Evolutionary conservation across 2,888 invertebrate species (phyloP), one percentile per base, ranked within the genome.

Genomic region (Oscheius sp.): DNA sequence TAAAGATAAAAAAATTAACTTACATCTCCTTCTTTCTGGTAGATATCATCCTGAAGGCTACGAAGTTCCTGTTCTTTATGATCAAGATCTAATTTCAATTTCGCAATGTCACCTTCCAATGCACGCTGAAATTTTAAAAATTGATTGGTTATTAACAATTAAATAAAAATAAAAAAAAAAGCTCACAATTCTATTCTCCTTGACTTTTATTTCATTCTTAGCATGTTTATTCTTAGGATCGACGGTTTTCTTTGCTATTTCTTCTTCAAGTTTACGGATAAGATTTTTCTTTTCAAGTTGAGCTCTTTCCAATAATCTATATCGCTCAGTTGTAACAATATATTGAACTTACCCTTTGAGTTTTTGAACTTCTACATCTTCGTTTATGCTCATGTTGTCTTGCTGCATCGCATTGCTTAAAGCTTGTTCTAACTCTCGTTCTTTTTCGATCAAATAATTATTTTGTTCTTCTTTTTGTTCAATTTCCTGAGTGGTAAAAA

Each of bases 231-330:
- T 77, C 67, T 74, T 78, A 73, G 69, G 73, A 36, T 88, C 93
- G 91, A 67, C 91, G 91, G 54, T 91, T 92, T 86, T 92, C 94
- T 95, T 91, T 87, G 95, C 94, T 93, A 97, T 93, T 71, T 97
- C 93, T 88, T 97, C 95, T 4, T 95, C 94, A 74, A 98, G 90
- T 87, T 97, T 98, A 88, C 95, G 94, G 74, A 74, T 75, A 6
- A 74, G 67, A 20, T 70, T 68, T 56, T 74, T 71, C 51, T 79
- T 79, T 30, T 70, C 71, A 0, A 71, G 65, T 38, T 67, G 72
- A 47, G 80, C 79, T 14, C 71, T 66, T 1, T 71, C 71, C 51
- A 81, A 44, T 36, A 81, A 80, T 63, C 68, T 68, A 36, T 20
- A 70, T 17, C 1, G 17, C 20, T 4, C 22, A 36, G 36, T 36